These are phyloP conservation scores for Trichechus manatus DNA, from an alignment of 2,113 vertebrate species.

Conservation along the genomic window DNA sequence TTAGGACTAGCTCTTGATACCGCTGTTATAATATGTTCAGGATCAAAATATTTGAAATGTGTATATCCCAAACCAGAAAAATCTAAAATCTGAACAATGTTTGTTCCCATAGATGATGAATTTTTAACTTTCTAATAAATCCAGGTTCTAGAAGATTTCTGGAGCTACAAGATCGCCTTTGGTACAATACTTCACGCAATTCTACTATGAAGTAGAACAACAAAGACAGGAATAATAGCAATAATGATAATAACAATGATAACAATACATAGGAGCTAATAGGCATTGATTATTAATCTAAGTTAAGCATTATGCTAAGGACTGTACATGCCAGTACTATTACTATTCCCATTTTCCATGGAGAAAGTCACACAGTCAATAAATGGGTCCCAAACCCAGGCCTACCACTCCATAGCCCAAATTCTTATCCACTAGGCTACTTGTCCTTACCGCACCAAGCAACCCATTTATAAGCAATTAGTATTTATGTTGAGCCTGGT, in stretches of 20 bases:
- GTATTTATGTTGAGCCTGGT: not conserved
- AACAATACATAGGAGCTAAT: not conserved
- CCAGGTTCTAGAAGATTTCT: not conserved
- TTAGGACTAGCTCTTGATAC: not conserved
- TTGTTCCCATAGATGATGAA: not conserved
- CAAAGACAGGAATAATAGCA: not conserved
- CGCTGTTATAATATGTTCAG: not conserved
- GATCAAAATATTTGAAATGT: not conserved
- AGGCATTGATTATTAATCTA: not conserved
- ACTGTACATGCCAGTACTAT: too few relatives aligned
- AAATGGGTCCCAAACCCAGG: not conserved
- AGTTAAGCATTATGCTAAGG: not conserved
- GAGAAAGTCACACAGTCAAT: not conserved
- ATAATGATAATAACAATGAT: not conserved
- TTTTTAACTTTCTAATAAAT: not conserved
- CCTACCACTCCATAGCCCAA: not conserved
- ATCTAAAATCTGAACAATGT: not conserved
- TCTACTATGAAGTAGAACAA: not conserved
- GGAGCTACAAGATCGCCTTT: not conserved
- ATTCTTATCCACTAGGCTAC: not conserved
- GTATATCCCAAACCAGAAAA: not conserved
- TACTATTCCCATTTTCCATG: not conserved
- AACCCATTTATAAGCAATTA: not conserved
- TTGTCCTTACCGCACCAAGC: not conserved
- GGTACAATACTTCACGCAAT: not conserved